Conservation (phyloP, 2,797 vertebrate species). For the Muscicapa striata region DNA sequence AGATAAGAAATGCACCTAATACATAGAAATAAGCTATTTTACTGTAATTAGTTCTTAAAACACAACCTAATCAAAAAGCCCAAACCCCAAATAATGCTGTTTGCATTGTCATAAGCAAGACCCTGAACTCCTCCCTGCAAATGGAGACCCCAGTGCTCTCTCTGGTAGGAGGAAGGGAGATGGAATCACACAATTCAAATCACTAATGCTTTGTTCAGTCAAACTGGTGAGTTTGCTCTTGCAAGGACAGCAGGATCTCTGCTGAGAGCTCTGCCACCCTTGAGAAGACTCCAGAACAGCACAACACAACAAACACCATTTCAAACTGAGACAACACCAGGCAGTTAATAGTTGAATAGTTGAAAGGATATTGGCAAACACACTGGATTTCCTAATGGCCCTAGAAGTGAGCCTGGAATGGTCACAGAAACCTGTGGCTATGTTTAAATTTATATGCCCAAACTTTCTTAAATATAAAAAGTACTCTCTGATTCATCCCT, state of each 20-base stretch:
- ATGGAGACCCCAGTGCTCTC: fast-evolving
- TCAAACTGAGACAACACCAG: not conserved
- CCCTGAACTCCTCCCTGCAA: not conserved
- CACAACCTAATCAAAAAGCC: not conserved
- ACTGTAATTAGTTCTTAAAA: not conserved
- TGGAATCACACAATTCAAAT: not conserved
- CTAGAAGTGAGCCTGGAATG: not conserved
- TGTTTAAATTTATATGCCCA: not conserved
- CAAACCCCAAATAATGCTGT: not conserved
- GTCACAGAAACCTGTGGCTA: not conserved
- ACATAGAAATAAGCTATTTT: not conserved
- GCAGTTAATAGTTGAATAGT: not conserved
- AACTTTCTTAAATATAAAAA: not conserved
- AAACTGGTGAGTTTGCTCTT: not conserved
- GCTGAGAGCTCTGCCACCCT: not conserved
- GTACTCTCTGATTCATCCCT: not conserved
- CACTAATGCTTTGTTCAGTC: not conserved
- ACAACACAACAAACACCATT: not conserved
- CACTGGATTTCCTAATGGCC: not conserved
- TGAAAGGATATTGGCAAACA: not conserved
- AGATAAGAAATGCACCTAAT: not conserved
- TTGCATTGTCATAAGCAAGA: not conserved
- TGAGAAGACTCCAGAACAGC: not conserved
- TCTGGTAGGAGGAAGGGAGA: not conserved
- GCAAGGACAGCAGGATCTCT: not conserved